A percentile compares a stretch with the other conserved stretches of the same genome.
These are phyloP conservation scores for Dioctria linearis DNA, from an alignment of 2,888 invertebrate genomes.

Conservation along the genomic window DNA sequence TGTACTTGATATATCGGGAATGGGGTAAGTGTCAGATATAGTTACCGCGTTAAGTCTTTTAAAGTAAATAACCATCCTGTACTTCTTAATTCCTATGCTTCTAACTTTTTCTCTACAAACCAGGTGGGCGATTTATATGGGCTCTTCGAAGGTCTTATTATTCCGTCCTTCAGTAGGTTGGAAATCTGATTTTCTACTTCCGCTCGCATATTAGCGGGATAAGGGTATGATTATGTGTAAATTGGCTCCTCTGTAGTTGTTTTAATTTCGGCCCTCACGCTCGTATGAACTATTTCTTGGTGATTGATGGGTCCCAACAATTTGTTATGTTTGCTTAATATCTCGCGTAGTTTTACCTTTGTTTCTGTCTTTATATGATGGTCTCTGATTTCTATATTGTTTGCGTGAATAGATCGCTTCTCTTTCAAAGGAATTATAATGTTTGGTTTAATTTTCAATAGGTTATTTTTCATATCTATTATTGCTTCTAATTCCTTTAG, in stretches of 20 bases:
- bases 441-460: constrained; percentile 36
- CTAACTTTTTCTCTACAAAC: not conserved
- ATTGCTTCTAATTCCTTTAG: constrained; percentile 51
- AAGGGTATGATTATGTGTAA: constrained; percentile 31
- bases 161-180: not conserved
- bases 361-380: not conserved
- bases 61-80: constrained; percentile 22
- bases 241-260: not conserved
- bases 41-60: constrained; percentile 49
- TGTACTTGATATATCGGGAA: constrained; percentile 34
- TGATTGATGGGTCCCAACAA: not conserved
- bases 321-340: not conserved
- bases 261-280: too few species aligned
- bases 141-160: not conserved
- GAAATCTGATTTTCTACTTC: not conserved
- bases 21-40: constrained; percentile 30
- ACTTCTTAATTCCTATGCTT: not conserved
- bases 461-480: constrained; percentile 39
- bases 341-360: not conserved
- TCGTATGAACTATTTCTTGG: not conserved
- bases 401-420: constrained; percentile 12
- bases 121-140: not conserved
- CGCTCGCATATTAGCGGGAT: not conserved
- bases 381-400: constrained; percentile 9
- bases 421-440: constrained; percentile 50